Base-by-base conservation (phyloP, 2,888 invertebrate genomes). In the Andrena fulva region DNA sequence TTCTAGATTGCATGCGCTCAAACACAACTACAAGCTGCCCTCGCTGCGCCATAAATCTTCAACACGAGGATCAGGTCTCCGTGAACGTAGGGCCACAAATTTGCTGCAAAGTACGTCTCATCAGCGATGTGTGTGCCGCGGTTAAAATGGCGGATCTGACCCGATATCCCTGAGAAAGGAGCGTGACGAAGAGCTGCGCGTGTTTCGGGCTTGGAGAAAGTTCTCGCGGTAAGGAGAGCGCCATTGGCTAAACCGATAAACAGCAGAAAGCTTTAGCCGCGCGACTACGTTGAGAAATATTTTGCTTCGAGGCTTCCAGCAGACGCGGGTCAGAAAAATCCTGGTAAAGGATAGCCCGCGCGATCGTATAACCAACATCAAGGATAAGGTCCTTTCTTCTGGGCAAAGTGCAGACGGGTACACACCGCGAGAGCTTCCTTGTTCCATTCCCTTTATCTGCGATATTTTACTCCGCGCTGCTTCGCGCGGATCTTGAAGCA, bases 201-300 rank as follows among this genome's bases (percentile, higher is more conserved):
- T 24, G 42, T 4, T n/a, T 52, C 20, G 24, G 8, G 54, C 64
- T 62, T 16, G 16, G 2, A 6, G 42, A 27, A 80, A 86, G 64
- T 85, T 84, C 10, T 42, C 42, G 29, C 6, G 72, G 63, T 59
- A 35, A 63, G 63, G 76, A 80, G 85, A 88, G 83, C 67, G 89
- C 90, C 89, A 87, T 85, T 87, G 91, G 87, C 88, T 86, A 87
- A 90, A 89, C 86, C 90, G 90, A 91, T 90, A 91, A 90, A 91
- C 91, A 91, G 76, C 87, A 84, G 83, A 91, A 91, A 84, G 91
- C 90, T 90, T 87, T 90, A 84, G 82, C 68, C 70, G 71, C n/a
- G 24, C 68, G 33, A 63, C 66, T 67, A 77, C 71, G 67, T 73
- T 82, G 82, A 84, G 82, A 86, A 84, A 82, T 87, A 80, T 79